Conservation (phyloP, 2,797 vertebrate genomes). For the Malurus splendens region DNA sequence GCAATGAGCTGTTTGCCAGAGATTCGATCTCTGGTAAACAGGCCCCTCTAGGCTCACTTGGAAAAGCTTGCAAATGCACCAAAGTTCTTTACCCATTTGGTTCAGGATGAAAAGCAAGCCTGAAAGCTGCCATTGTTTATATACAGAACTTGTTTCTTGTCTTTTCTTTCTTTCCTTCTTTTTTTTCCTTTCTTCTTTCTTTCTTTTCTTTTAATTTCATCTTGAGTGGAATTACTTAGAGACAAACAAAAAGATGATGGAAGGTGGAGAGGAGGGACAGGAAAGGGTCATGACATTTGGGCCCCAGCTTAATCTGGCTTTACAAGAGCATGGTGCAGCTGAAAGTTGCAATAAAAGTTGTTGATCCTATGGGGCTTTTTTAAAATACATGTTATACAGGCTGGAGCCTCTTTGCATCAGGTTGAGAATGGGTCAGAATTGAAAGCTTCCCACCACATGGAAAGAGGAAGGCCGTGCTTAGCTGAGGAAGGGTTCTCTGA, state of each 20-base stretch:
- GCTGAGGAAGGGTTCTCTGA: neutral
- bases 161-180: neutral
- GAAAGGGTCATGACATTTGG: neutral
- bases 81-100: conserved; percentile 34
- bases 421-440: neutral
- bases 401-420: neutral
- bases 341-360: conserved; percentile 19
- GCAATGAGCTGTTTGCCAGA: conserved; percentile 59
- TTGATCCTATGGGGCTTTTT: neutral
- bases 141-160: conserved; percentile 12
- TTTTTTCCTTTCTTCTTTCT: rapidly evolving
- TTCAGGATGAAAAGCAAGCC: conserved; percentile 44
- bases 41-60: conserved; percentile 58
- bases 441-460: neutral
- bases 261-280: neutral
- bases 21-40: conserved; percentile 67
- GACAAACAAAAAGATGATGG: neutral
- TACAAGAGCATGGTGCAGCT: neutral
- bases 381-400: neutral
- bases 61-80: conserved; percentile 50
- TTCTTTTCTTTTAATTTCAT: neutral
- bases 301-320: neutral
- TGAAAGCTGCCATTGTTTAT: conserved; percentile 57
- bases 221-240: neutral
- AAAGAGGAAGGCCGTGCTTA: neutral